Evolutionary conservation across 2,888 invertebrate genomes (phyloP).

Genomic region (Tiphia femorata): DNA sequence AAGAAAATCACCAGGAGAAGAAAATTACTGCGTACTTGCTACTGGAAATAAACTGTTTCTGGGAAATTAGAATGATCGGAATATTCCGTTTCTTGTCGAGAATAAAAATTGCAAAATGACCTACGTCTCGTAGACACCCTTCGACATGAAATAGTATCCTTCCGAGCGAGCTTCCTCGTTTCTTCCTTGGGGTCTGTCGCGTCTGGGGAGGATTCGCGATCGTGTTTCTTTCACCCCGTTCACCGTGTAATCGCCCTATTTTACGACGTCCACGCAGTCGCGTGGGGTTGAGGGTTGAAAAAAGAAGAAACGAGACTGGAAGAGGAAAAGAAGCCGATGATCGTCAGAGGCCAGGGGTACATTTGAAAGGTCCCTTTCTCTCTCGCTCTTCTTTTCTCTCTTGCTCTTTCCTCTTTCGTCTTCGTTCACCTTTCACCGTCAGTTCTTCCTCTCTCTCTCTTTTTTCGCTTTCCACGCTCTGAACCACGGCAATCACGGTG

Average conservation of each 20-base stretch:
- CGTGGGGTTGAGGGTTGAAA: constrained; percentile 24
- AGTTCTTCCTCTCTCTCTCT: constrained; percentile 13
- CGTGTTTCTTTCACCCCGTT: constrained; percentile 18
- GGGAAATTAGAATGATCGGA: too few species aligned
- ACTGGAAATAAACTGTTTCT: too few species aligned
- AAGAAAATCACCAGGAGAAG: too few species aligned
- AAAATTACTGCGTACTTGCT: too few species aligned
- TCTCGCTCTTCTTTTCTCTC: not conserved
- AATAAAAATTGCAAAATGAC: too few species aligned
- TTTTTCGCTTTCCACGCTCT: constrained; percentile 21
- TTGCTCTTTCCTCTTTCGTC: not conserved
- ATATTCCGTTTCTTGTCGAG: too few species aligned
- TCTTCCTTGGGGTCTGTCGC: too few species aligned
- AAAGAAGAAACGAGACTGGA: constrained; percentile 15
- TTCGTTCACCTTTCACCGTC: not conserved
- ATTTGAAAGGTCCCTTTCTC: constrained; percentile 47
- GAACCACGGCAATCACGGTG: constrained; percentile 62
- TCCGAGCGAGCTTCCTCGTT: too few species aligned
- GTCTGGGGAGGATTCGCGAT: too few species aligned
- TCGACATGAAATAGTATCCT: too few species aligned
- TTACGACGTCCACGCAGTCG: constrained; percentile 20
- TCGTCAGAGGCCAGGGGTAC: constrained; percentile 36
- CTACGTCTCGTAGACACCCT: too few species aligned
- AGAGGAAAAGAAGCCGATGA: constrained; percentile 35
- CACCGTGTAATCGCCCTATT: constrained; percentile 38